Conservation (phyloP, 2,113 vertebrate genomes). For the Apteryx mantelli region DNA sequence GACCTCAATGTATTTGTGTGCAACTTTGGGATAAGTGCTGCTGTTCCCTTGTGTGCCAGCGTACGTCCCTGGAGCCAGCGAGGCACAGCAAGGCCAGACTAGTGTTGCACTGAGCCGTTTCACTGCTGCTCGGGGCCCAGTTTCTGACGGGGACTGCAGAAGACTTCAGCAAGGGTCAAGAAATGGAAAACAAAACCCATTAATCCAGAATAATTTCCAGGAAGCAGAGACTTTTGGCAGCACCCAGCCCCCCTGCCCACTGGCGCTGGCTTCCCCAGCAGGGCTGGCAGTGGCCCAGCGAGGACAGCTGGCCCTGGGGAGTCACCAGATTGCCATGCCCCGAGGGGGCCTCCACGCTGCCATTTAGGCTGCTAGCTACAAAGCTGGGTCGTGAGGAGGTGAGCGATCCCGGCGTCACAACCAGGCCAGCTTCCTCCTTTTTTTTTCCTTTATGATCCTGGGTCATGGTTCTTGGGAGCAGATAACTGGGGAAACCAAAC, state of each 20-base stretch:
- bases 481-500: neutral
- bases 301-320: neutral
- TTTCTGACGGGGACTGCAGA: neutral
- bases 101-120: neutral
- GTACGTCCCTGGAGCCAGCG: neutral
- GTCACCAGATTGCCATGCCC: neutral
- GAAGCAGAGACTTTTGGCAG: neutral
- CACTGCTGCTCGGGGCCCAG: neutral
- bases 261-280: neutral
- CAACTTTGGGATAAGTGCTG: neutral
- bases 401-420: neutral
- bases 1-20: neutral
- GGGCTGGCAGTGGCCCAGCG: neutral
- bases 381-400: neutral
- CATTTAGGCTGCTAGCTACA: neutral
- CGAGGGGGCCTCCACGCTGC: neutral
- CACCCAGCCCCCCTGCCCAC: neutral
- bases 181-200: neutral
- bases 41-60: neutral
- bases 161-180: neutral
- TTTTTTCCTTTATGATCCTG: slow-evolving; percentile 2
- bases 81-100: neutral
- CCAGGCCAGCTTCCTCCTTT: slow-evolving; percentile 4
- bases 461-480: neutral
- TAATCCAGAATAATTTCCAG: neutral